Percentiles rank a stretch among this genome's conserved stretches.
These are phyloP conservation scores for Drosophila mimica DNA, from an alignment of 2,888 invertebrate genomes.

Conservation along the genomic window DNA sequence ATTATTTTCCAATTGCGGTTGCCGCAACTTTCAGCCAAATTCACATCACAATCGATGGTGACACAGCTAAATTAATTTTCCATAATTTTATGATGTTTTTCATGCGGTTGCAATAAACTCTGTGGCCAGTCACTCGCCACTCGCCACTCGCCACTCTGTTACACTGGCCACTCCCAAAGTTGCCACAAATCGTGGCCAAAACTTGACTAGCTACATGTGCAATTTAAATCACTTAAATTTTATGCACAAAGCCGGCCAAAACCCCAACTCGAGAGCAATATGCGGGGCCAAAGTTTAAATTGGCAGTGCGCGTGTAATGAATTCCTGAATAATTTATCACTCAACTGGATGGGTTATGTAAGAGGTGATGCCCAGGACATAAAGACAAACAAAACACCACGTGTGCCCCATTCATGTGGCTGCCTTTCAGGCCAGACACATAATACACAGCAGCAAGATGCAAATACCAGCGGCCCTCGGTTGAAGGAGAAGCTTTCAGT, in stretches of 20 bases:
- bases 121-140: not conserved
- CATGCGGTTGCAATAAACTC: constrained; percentile 45
- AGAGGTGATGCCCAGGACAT: constrained; percentile 25
- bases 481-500: constrained; percentile 24
- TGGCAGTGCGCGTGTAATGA: constrained; percentile 67
- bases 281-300: constrained; percentile 38
- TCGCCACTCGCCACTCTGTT: constrained; percentile 8
- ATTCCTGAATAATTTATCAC: constrained; percentile 71
- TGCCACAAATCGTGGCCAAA: constrained; percentile 22
- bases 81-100: constrained; percentile 66
- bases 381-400: constrained; percentile 43
- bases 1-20: constrained; percentile 79
- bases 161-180: constrained; percentile 9
- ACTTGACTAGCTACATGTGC: constrained; percentile 40
- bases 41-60: constrained; percentile 20
- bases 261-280: constrained; percentile 1
- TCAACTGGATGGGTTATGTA: constrained; percentile 28
- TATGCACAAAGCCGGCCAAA: constrained; percentile 27
- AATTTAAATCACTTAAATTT: constrained; percentile 66
- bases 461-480: constrained; percentile 8
- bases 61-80: constrained; percentile 68
- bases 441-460: constrained; percentile 14
- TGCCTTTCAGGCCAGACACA: constrained; percentile 23
- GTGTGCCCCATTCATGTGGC: constrained; percentile 25
- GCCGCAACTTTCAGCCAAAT: constrained; percentile 22